Percentiles rank a stretch among this genome's conserved stretches.
Conservation (phyloP, 1,140 invertebrate species). For the Drosophila eugracilis region DNA sequence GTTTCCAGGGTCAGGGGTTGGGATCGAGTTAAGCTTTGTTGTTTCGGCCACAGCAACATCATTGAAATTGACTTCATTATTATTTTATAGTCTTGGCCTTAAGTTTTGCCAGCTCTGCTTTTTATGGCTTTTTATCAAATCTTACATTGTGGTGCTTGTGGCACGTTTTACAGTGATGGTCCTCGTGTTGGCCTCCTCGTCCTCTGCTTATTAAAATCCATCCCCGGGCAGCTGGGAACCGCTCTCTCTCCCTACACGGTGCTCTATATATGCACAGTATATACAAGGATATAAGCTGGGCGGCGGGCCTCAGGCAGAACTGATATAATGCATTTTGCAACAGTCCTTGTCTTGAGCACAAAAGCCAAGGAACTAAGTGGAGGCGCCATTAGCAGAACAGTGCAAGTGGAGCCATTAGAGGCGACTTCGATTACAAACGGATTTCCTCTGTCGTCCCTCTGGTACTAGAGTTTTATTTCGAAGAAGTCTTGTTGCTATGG, state of each 20-base stretch:
- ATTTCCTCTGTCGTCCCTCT: not conserved
- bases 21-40: conserved; percentile 46
- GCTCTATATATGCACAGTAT: conserved; percentile 7
- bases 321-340: conserved; percentile 56
- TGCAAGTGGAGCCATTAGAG: conserved; percentile 14
- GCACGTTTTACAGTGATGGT: conserved; percentile 64
- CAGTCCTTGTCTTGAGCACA: conserved; percentile 17
- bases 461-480: not conserved
- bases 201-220: conserved; percentile 69
- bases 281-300: conserved; percentile 14
- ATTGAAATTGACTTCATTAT: conserved; percentile 82
- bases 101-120: conserved; percentile 41
- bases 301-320: not conserved
- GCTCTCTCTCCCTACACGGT: conserved; percentile 19
- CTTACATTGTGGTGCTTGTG: conserved; percentile 72
- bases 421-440: conserved; percentile 16
- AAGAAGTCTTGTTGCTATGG: too few relatives aligned
- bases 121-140: conserved; percentile 69
- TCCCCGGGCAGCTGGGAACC: conserved; percentile 28
- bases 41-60: conserved; percentile 49
- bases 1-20: conserved; percentile 4
- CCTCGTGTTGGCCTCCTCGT: conserved; percentile 10
- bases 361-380: conserved; percentile 5
- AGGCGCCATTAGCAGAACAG: conserved; percentile 28
- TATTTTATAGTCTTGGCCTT: conserved; percentile 67